A percentile compares a stretch with the other conserved stretches of the same genome.
These are phyloP conservation scores for Chloropsis hardwickii DNA, from an alignment of 2,113 vertebrate genomes.

Conservation along the genomic window DNA sequence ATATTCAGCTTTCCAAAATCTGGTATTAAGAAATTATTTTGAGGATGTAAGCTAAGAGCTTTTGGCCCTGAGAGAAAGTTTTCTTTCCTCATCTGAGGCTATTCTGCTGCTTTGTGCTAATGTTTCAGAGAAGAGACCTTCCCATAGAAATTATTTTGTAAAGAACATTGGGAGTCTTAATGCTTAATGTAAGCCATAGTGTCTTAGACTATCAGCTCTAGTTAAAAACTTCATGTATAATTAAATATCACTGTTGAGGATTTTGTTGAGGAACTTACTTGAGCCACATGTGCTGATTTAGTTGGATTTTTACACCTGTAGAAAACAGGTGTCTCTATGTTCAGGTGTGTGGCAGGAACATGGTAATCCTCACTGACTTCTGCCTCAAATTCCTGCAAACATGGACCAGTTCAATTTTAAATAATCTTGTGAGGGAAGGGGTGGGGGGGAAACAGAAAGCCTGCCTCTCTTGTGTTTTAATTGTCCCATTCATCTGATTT, in stretches of 20 bases:
- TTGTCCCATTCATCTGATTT: conserved; percentile 27
- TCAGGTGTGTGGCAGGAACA: not conserved
- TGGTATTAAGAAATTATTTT: not conserved
- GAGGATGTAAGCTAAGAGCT: not conserved
- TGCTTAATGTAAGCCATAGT: not conserved
- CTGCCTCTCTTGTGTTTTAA: not conserved
- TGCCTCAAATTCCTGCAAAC: not conserved
- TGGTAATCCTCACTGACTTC: not conserved
- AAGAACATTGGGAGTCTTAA: not conserved
- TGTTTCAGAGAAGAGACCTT: not conserved
- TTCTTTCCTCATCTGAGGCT: not conserved
- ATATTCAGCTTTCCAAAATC: not conserved
- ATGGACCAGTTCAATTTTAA: not conserved
- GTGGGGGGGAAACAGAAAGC: not conserved
- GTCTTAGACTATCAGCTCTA: not conserved
- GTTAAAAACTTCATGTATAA: not conserved
- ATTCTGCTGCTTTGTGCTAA: not conserved
- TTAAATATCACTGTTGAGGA: not conserved
- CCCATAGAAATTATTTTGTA: not conserved
- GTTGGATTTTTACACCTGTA: not conserved
- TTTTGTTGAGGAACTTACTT: not conserved
- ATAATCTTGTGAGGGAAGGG: not conserved
- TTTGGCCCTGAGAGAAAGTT: not conserved
- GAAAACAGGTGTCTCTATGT: not conserved
- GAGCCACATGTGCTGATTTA: not conserved